phyloP scores from a whole-genome alignment of 2,797 vertebrate genomes.

The Adrianichthys oophorus region DNA sequence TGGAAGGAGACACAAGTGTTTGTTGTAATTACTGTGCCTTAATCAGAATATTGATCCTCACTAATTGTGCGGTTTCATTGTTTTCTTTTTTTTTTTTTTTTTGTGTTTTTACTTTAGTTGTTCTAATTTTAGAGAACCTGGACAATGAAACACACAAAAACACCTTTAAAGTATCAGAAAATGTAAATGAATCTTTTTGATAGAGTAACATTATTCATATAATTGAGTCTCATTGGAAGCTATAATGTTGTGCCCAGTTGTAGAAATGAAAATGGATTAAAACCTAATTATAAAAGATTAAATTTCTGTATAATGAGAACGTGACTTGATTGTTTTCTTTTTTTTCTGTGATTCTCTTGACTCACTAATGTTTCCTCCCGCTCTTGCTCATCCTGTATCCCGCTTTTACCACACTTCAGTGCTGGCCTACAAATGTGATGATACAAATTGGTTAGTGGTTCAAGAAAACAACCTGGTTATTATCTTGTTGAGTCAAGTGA shows the following conservation, averaged over 20 bases:
- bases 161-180: constrained; percentile 6
- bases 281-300: too few relatives aligned
- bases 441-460: constrained; percentile 68
- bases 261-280: background rate
- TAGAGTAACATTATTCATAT: background rate
- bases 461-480: constrained; percentile 55
- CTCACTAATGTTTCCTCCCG: constrained; percentile 45
- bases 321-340: constrained; percentile 41
- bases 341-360: constrained; percentile 21
- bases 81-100: constrained; percentile 41
- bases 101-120: constrained; percentile 23
- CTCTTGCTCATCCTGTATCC: constrained; percentile 45
- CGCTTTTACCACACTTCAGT: constrained; percentile 59
- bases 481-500: constrained; percentile 60
- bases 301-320: constrained; percentile 39
- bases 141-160: constrained; percentile 6
- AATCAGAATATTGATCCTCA: constrained; percentile 56
- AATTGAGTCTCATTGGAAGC: constrained; percentile 4
- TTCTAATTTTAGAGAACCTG: constrained; percentile 17
- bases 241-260: constrained; percentile 18
- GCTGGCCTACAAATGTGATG: constrained; percentile 40
- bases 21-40: constrained; percentile 67
- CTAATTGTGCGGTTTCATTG: constrained; percentile 61
- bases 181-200: background rate
- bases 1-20: constrained; percentile 27